Base-by-base conservation (phyloP, 1,140 invertebrate species). In the Nephotettix cincticeps region DNA sequence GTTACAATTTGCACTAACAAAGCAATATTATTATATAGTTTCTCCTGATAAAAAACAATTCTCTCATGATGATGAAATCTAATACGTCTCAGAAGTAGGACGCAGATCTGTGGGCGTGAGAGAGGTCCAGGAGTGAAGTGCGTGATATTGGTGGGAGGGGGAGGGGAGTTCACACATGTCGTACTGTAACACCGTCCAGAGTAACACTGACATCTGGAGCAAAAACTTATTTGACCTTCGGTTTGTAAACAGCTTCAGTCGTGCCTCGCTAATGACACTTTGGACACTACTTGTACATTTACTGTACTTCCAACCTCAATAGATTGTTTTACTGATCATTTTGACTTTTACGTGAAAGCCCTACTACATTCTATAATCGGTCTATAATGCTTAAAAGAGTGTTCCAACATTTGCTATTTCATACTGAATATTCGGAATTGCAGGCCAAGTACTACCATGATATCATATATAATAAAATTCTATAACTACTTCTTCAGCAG, bases 201-300 rank as follows among this genome's bases (percentile, higher is more conserved):
- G n/a, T n/a, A n/a, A n/a, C n/a, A 36, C 32, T 36, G 32, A 51
- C 47, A 51, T 51, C 47, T 51, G 47, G 47, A n/a, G 47, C 47
- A 51, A 51, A 51, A 51, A 51, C 17, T 51, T 9, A n/a, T n/a
- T 6, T n/a, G 47, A 51, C 47, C 47, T 51, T 19, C 47, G 47
- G 47, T 23, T 51, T 51, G 47, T 51, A 51, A 51, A 51, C 47
- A 51, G 19, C 47, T 51, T n/a, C 47, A 11, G 47, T n/a, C 40
- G 40, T n/a, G 9, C 9, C 40, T n/a, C 9, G n/a, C n/a, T n/a
- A 9, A 43, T 43, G n/a, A 9, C 40, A 11, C 40, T 43, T 43
- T n/a, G 9, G n/a, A 9, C 40, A 11, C 40, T 9, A n/a, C 40
- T 9, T 43, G 40, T 43, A 11, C 40, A 11, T 9, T 9, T 43